Evolutionary conservation across 2,888 invertebrate species (phyloP).

Genomic region (Coelinius sp.): DNA sequence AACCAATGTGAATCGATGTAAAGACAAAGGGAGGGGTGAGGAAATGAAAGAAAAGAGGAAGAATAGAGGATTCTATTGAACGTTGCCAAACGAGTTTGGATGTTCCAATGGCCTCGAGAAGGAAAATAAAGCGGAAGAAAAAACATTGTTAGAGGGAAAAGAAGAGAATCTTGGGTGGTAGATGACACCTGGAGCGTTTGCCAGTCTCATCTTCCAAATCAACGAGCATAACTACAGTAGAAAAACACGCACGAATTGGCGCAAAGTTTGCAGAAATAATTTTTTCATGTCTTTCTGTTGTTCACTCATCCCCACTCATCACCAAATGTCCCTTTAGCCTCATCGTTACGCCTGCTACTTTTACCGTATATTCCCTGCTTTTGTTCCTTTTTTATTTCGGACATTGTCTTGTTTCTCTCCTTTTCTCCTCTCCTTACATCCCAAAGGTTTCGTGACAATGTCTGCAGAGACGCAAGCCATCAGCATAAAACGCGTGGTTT

Average conservation of each 20-base stretch:
- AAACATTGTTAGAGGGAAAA: not conserved
- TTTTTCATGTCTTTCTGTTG: not conserved
- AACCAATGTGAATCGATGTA: constrained; percentile 21
- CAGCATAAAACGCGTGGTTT: constrained; percentile 69
- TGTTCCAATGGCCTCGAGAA: constrained; percentile 4
- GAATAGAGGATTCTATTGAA: constrained; percentile 4
- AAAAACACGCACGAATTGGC: constrained; percentile 19
- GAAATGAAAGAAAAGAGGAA: not conserved
- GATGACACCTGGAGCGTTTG: constrained; percentile 14
- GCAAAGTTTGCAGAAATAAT: constrained; percentile 5
- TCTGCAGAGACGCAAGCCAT: constrained; percentile 59
- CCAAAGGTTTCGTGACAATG: constrained; percentile 55
- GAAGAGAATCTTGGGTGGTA: constrained; percentile 14
- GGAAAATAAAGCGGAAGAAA: not conserved
- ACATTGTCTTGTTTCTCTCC: constrained; percentile 25
- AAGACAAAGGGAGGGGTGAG: not conserved
- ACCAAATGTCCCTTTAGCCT: constrained; percentile 19
- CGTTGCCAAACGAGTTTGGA: constrained; percentile 4
- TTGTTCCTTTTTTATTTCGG: constrained; percentile 16
- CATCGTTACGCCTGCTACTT: constrained; percentile 33
- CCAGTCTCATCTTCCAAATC: constrained; percentile 7
- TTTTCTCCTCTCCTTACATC: constrained; percentile 25
- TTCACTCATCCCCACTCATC: not conserved
- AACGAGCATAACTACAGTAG: not conserved
- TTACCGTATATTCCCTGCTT: constrained; percentile 20